Evolutionary conservation across 2,113 vertebrate species (phyloP), one percentile per base, ranked within the genome.

Genomic region (Calyptomena viridis): DNA sequence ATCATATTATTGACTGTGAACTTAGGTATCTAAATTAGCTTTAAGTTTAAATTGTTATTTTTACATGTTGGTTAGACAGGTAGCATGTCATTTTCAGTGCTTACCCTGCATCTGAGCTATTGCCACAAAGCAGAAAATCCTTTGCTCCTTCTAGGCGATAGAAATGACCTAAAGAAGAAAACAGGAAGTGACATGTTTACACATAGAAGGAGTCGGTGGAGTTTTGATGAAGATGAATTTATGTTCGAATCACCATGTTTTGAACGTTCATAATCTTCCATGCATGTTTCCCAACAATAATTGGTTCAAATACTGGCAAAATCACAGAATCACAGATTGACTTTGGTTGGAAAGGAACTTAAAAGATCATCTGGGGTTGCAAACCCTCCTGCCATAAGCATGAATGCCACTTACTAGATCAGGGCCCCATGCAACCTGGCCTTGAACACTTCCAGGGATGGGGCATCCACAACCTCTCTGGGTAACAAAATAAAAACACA

Each of bases 71-170:
- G 71, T 89, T 60, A 78, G 53, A 74, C 6, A 60, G 21, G 39
- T 6, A 66, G 9, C 24, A 69, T 27, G 5, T 11, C 1, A 68
- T 84, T 88, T 89, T 66, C 67, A 88, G 68, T 53, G 35, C 98
- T 97, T 98, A 99, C 99, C 99, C 99, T 89, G 99, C 98, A 94
- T 98, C 98, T 92, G 96, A 96, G 93, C 94, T 95, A 47, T 96
- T 97, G 74, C 99, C 99, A 98, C 99, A 99, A 85, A 99, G 98
- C 71, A 99, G 96, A 93, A 98, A 97, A 96, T 99, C 98, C 37
- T 84, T 97, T 79, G 96, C 78, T 83, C 96, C 98, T 55, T 98
- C 94, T 95, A 97, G 9, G 42, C 25, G 95, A 92, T 98, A 98
- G 88, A 98, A 97, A 91, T 98, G 82, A 14, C 49, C 98, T 98